Conservation (phyloP, 2,113 vertebrate species). For the Psilopogon haemacephalus region DNA sequence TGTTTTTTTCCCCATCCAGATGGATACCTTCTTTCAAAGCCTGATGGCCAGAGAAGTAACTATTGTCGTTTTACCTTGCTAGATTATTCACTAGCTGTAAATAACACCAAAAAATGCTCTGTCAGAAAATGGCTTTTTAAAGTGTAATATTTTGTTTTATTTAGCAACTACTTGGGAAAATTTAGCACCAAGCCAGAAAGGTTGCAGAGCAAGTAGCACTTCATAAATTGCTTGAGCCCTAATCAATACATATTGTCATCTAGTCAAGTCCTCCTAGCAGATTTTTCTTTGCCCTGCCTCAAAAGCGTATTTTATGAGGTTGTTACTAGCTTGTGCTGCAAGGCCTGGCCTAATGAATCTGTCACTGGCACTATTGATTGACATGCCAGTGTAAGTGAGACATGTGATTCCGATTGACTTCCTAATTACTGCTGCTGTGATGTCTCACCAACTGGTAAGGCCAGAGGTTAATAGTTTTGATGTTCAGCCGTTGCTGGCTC, state of each 20-base stretch:
- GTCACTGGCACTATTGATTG: conserved; percentile 86
- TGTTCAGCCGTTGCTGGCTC: conserved; percentile 80
- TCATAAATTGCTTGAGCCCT: conserved; percentile 81
- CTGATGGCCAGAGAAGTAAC: conserved; percentile 61
- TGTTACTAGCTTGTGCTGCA: conserved; percentile 81
- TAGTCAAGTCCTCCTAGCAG: conserved; percentile 73
- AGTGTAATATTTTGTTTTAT: conserved; percentile 76
- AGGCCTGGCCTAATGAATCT: conserved; percentile 89
- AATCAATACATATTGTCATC: conserved; percentile 86
- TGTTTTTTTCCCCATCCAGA: conserved; percentile 28
- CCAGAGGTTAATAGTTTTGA: conserved; percentile 95
- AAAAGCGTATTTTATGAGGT: conserved; percentile 86
- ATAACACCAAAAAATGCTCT: conserved; percentile 65
- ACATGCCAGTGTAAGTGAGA: conserved; percentile 90
- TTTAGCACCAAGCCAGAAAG: conserved; percentile 75
- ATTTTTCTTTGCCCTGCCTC: conserved; percentile 75
- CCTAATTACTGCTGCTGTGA: conserved; percentile 97
- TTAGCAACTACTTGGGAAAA: conserved; percentile 76
- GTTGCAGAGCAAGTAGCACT: conserved; percentile 77
- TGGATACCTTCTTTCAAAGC: conserved; percentile 56
- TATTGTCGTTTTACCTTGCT: conserved; percentile 57
- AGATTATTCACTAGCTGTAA: conserved; percentile 70
- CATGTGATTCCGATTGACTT: conserved; percentile 93
- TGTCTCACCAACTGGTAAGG: conserved; percentile 85
- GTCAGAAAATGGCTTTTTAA: conserved; percentile 59